These are phyloP conservation scores for Prolemur simus DNA, from an alignment of 2,113 vertebrate species.

Conservation along the genomic window DNA sequence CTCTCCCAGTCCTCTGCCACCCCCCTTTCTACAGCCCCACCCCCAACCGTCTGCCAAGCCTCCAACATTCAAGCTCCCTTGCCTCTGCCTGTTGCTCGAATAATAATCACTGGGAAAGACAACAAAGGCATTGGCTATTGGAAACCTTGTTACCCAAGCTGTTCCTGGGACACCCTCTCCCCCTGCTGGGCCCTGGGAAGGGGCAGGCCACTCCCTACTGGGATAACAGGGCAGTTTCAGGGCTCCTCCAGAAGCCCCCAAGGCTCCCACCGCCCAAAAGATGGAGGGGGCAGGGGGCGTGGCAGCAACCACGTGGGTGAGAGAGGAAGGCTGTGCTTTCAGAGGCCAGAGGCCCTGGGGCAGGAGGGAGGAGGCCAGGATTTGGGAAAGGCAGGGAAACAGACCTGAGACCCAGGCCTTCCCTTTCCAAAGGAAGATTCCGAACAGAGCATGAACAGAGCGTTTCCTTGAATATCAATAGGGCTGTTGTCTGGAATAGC, in stretches of 20 bases:
- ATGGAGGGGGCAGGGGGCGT: not conserved
- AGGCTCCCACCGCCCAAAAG: not conserved
- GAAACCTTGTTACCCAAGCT: constrained; percentile 52
- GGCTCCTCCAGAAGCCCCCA: not conserved
- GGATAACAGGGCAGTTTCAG: not conserved
- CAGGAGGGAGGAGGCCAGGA: not conserved
- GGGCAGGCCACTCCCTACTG: not conserved
- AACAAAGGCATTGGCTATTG: constrained; percentile 61
- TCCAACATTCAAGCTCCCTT: constrained; percentile 36
- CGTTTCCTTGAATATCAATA: constrained; percentile 66
- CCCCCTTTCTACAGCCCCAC: constrained; percentile 16
- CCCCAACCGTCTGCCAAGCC: constrained; percentile 18
- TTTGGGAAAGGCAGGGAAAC: not conserved
- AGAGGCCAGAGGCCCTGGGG: not conserved
- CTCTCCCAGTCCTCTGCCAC: not conserved
- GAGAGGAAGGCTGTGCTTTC: not conserved
- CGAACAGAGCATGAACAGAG: not conserved
- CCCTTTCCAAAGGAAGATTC: constrained; percentile 43
- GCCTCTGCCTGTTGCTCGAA: constrained; percentile 61
- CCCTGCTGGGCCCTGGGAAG: constrained; percentile 7
- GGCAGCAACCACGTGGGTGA: not conserved
- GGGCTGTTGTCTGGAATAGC: constrained; percentile 62
- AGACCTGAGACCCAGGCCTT: constrained; percentile 42
- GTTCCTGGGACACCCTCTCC: not conserved
- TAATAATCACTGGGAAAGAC: constrained; percentile 65